phyloP scores from a whole-genome alignment of 2,113 vertebrate species.

The Pipa parva region DNA sequence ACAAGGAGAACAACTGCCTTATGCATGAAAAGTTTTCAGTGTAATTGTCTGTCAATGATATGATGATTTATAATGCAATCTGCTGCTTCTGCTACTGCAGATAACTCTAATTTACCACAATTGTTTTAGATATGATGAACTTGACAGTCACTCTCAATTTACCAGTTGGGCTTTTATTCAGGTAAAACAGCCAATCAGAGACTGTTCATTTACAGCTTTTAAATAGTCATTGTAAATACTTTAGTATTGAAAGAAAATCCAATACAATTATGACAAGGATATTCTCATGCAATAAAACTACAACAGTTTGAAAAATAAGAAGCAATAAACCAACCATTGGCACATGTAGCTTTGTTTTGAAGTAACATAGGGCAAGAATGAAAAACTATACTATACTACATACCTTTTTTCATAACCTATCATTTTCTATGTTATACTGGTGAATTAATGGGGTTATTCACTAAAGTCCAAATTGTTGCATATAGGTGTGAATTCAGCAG shows the following conservation, averaged over 20 bases:
- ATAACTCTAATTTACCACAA: slow-evolving; percentile 67
- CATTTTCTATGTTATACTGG: no score
- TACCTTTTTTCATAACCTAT: no score
- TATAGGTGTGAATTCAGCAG: no score
- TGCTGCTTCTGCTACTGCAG: slow-evolving; percentile 58
- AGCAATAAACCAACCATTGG: neutral
- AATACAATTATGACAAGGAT: neutral
- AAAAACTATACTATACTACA: neutral
- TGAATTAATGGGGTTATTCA: no score
- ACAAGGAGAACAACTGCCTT: slow-evolving; percentile 55
- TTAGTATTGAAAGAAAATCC: neutral
- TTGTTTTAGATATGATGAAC: slow-evolving; percentile 62
- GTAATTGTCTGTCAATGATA: slow-evolving; percentile 72
- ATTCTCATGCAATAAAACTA: slow-evolving; percentile 5
- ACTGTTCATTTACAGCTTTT: slow-evolving; percentile 43
- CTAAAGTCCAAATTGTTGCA: no score
- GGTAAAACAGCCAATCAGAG: slow-evolving; percentile 53
- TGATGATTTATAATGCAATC: slow-evolving; percentile 73
- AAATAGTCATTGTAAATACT: slow-evolving; percentile 21
- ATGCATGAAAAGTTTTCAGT: slow-evolving; percentile 67
- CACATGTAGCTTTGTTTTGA: neutral
- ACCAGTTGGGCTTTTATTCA: slow-evolving; percentile 57
- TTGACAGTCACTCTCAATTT: slow-evolving; percentile 62
- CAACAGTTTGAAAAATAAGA: slow-evolving; percentile 4
- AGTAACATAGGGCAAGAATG: neutral